Evolutionary conservation across 2,113 vertebrate species (phyloP).

Genomic region (Lucifuga dentata): DNA sequence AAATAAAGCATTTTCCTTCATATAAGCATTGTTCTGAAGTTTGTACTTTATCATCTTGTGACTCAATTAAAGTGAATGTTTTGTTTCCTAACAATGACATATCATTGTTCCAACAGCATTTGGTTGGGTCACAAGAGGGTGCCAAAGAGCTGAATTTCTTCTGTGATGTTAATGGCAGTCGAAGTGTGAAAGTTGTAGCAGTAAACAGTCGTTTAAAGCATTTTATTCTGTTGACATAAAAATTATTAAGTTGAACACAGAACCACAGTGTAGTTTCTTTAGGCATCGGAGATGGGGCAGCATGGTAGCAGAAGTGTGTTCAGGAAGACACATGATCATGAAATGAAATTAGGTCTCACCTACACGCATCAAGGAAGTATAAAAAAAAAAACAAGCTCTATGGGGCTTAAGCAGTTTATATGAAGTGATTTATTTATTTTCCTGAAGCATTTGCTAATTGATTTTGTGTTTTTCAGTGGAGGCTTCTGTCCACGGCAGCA

Average conservation of each 20-base stretch:
- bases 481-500: slow-evolving; percentile 93
- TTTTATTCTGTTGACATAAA: not conserved
- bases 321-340: no score
- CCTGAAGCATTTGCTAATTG: not conserved
- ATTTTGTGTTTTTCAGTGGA: slow-evolving; percentile 86
- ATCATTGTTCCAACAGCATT: not conserved
- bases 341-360: no score
- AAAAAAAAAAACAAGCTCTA: not conserved
- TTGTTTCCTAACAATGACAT: not conserved
- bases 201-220: not conserved
- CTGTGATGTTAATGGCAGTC: not conserved
- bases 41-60: not conserved
- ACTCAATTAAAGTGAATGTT: not conserved
- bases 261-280: not conserved
- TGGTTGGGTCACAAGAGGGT: slow-evolving; percentile 25
- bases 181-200: not conserved
- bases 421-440: not conserved
- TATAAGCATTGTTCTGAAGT: not conserved
- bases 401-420: not conserved
- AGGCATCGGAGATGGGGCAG: not conserved
- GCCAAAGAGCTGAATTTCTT: not conserved
- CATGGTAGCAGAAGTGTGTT: no score
- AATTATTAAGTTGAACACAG: not conserved
- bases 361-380: no score
- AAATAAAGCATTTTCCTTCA: not conserved